Conservation (phyloP, 2,888 invertebrate species). For the Agrilus mali region DNA sequence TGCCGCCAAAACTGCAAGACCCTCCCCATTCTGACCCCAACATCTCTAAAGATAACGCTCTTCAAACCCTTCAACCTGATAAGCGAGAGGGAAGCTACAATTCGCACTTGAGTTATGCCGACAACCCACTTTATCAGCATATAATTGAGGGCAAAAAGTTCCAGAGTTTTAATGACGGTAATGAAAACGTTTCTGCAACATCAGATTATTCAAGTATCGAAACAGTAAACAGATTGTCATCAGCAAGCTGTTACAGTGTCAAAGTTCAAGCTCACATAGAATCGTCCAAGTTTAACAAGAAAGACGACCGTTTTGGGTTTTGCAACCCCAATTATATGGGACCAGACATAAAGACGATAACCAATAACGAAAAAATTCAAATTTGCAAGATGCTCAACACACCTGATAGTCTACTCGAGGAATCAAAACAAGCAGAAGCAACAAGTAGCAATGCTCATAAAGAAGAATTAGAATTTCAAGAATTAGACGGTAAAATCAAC, state of each 20-base stretch:
- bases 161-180: conserved; percentile 38
- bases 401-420: conserved; percentile 40
- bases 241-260: conserved; percentile 36
- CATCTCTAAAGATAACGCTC: conserved; percentile 16
- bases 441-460: conserved; percentile 6
- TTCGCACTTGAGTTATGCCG: conserved; percentile 38
- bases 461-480: conserved; percentile 28
- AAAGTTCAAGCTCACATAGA: conserved; percentile 31
- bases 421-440: conserved; percentile 5
- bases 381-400: conserved; percentile 41
- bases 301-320: conserved; percentile 43
- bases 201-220: conserved; percentile 69
- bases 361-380: conserved; percentile 18
- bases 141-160: conserved; percentile 48
- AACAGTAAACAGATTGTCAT: conserved; percentile 44
- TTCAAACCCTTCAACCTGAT: conserved; percentile 40
- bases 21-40: conserved; percentile 18
- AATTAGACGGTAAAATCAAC: conserved; percentile 23
- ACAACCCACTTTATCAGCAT: conserved; percentile 38
- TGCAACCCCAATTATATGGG: conserved; percentile 67
- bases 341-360: conserved; percentile 40
- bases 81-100: conserved; percentile 42
- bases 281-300: conserved; percentile 18
- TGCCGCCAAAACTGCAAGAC: conserved; percentile 13
- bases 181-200: conserved; percentile 49